A percentile compares a stretch with the other conserved stretches of the same genome.
These are phyloP conservation scores for Drosophila borborema DNA, from an alignment of 2,888 invertebrate species.

Conservation along the genomic window DNA sequence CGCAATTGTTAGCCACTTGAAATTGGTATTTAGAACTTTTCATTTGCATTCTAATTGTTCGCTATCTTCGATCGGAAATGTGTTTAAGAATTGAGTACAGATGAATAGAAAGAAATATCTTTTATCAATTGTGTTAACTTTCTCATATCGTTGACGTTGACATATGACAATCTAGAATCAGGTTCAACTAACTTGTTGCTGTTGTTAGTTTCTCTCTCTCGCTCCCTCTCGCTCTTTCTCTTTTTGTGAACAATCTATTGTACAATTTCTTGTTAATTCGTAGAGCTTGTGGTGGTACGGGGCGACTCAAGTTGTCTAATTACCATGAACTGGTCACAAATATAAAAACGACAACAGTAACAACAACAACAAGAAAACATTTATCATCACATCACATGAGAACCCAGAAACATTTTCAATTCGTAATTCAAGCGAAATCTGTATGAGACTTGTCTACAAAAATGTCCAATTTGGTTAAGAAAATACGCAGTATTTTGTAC, in stretches of 20 bases:
- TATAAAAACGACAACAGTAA: conserved; percentile 17
- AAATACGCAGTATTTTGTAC: conserved; percentile 70
- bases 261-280: conserved; percentile 65
- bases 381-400: conserved; percentile 11
- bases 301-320: conserved; percentile 57
- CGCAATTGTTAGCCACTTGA: conserved; percentile 33
- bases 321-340: conserved; percentile 70
- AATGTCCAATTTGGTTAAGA: conserved; percentile 67
- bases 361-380: conserved; percentile 1
- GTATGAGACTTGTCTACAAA: conserved; percentile 16
- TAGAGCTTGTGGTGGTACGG: conserved; percentile 68
- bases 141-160: conserved; percentile 43
- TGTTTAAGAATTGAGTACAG: conserved; percentile 18
- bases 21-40: conserved; percentile 64
- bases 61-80: conserved; percentile 44
- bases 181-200: conserved; percentile 25
- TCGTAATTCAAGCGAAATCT: conserved; percentile 30
- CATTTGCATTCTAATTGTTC: conserved; percentile 53
- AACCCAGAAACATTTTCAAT: conserved; percentile 32
- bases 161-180: conserved; percentile 42
- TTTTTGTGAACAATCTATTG: conserved; percentile 17
- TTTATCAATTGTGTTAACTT: conserved; percentile 51
- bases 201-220: neutral
- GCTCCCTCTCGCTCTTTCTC: neutral
- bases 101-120: conserved; percentile 6